Conservation (phyloP, 2,888 invertebrate species). For the Rosalia funebris region DNA sequence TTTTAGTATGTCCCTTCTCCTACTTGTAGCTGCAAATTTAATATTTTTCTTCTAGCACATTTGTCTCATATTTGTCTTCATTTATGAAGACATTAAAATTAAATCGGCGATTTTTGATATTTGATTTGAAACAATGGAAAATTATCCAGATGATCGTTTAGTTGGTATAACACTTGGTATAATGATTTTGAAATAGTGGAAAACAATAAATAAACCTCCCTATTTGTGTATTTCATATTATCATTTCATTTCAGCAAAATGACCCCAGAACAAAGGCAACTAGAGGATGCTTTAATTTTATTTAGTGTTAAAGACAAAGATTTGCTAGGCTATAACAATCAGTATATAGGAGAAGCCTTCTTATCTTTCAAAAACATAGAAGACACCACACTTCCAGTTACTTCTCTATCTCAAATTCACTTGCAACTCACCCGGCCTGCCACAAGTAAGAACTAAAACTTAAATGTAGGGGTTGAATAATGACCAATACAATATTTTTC, state of each 20-base stretch:
- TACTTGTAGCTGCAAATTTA: too few species aligned
- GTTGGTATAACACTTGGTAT: too few species aligned
- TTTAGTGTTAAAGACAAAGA: slow-evolving; percentile 97
- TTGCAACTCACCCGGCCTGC: slow-evolving; percentile 78
- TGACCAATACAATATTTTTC: slow-evolving; percentile 25
- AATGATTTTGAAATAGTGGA: too few species aligned
- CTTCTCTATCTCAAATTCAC: slow-evolving; percentile 77
- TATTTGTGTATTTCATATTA: too few species aligned
- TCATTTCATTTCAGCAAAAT: slow-evolving; percentile 76
- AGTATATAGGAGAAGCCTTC: slow-evolving; percentile 95
- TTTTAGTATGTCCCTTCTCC: too few species aligned
- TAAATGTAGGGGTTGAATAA: background rate
- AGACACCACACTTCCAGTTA: slow-evolving; percentile 69
- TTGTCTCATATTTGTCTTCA: too few species aligned
- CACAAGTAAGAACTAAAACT: background rate
- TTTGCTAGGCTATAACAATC: slow-evolving; percentile 88
- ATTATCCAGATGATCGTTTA: too few species aligned
- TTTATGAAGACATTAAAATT: too few species aligned
- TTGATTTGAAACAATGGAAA: too few species aligned
- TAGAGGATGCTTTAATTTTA: slow-evolving; percentile 78
- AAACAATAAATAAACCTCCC: too few species aligned
- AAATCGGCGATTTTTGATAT: too few species aligned
- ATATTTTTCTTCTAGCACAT: too few species aligned
- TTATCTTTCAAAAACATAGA: slow-evolving; percentile 82
- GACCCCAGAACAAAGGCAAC: slow-evolving; percentile 75